A percentile compares a stretch with the other conserved stretches of the same genome.
These are phyloP conservation scores for Orthosia incerta DNA, from an alignment of 2,888 invertebrate species.

Conservation along the genomic window DNA sequence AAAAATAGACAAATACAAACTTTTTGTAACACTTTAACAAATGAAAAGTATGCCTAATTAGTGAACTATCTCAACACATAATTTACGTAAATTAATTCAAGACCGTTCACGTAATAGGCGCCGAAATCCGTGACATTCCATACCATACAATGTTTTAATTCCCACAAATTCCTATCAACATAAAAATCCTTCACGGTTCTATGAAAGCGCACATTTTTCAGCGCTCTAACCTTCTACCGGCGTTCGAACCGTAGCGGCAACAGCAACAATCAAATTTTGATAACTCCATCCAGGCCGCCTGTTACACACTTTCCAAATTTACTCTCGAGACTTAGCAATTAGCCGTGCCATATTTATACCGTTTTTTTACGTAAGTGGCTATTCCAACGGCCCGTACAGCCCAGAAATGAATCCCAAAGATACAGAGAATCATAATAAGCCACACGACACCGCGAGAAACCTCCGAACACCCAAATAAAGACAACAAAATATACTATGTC, in stretches of 20 bases:
- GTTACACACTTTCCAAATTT: slow-evolving; percentile 57
- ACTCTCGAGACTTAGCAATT: slow-evolving; percentile 3
- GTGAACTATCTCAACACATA: slow-evolving; percentile 5
- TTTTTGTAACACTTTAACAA: neutral
- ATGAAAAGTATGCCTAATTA: slow-evolving; percentile 20
- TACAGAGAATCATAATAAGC: slow-evolving; percentile 70
- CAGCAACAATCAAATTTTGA: slow-evolving; percentile 57
- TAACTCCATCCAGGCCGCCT: slow-evolving; percentile 1
- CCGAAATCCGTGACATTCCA: slow-evolving; percentile 11
- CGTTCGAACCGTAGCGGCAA: slow-evolving; percentile 54
- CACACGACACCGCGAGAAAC: slow-evolving; percentile 80
- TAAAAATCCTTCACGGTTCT: slow-evolving; percentile 23
- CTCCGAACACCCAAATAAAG: slow-evolving; percentile 87
- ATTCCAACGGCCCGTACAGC: slow-evolving; percentile 4
- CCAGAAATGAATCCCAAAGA: slow-evolving; percentile 39
- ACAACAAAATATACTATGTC: slow-evolving; percentile 80
- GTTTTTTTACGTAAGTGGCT: slow-evolving; percentile 17
- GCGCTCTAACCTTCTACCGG: slow-evolving; percentile 56
- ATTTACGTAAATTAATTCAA: slow-evolving; percentile 21
- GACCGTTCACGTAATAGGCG: slow-evolving; percentile 9
- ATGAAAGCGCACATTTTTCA: slow-evolving; percentile 51
- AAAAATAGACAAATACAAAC: neutral
- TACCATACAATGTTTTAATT: neutral
- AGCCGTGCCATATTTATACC: slow-evolving; percentile 15
- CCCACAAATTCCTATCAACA: slow-evolving; percentile 1